phyloP scores from a whole-genome alignment of 2,888 invertebrate species.

The Candidula unifasciata region DNA sequence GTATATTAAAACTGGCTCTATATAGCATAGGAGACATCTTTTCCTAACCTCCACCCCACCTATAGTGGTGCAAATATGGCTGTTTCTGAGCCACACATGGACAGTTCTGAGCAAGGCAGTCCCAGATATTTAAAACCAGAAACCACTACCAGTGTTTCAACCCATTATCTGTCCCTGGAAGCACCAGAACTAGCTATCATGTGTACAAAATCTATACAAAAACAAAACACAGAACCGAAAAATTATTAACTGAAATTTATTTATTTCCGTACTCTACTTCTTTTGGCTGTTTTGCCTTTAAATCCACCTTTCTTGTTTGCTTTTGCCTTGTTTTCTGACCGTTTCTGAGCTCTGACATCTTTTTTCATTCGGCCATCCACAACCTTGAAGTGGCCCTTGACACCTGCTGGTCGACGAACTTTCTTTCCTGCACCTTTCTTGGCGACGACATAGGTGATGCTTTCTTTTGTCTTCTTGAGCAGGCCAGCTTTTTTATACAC shows the following conservation, averaged over 20 bases:
- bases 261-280: slow-evolving; percentile 26
- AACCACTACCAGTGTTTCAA: no score
- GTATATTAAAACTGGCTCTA: no score
- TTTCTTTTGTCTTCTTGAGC: slow-evolving; percentile 85
- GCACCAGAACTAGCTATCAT: no score
- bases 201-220: neutral
- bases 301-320: slow-evolving; percentile 19
- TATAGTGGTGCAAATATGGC: no score
- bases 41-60: no score
- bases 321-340: slow-evolving; percentile 22
- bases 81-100: no score
- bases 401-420: slow-evolving; percentile 88
- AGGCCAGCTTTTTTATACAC: slow-evolving; percentile 93
- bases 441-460: slow-evolving; percentile 94
- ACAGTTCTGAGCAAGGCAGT: no score
- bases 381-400: slow-evolving; percentile 94
- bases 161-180: no score
- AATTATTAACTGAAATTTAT: neutral
- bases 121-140: no score
- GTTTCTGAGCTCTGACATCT: slow-evolving; percentile 81
- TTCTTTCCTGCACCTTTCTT: slow-evolving; percentile 87
- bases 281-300: slow-evolving; percentile 18
- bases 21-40: no score
- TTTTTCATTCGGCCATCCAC: slow-evolving; percentile 98
- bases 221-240: neutral